Conservation (phyloP, 2,888 invertebrate species). For the Lissonota sp. region DNA sequence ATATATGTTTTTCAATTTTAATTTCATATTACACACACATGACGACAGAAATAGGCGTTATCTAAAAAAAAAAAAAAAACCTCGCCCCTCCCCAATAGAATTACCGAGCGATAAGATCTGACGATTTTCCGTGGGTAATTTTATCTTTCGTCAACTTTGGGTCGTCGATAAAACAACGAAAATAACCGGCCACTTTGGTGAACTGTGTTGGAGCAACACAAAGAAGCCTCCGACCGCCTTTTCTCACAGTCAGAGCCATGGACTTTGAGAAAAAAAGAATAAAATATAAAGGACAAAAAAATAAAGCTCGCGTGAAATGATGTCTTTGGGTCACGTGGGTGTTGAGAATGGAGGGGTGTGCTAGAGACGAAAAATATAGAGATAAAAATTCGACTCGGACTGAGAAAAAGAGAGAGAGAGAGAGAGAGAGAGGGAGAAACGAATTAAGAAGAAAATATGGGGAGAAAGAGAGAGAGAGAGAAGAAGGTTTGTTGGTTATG, state of each 20-base stretch:
- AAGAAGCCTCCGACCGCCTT: slow-evolving; percentile 19
- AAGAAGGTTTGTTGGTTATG: slow-evolving; percentile 33
- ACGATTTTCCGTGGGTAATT: not conserved
- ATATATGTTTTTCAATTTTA: not conserved
- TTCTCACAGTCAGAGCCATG: slow-evolving; percentile 41
- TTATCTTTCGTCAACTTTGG: not conserved
- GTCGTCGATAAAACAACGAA: slow-evolving; percentile 30
- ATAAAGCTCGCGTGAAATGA: slow-evolving; percentile 34
- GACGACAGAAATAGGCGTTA: not conserved
- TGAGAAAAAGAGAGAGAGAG: slow-evolving; percentile 27
- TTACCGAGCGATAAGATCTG: not conserved
- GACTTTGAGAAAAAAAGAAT: slow-evolving; percentile 32
- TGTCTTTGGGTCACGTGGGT: slow-evolving; percentile 63
- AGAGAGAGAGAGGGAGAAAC: slow-evolving; percentile 50
- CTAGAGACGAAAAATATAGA: slow-evolving; percentile 40
- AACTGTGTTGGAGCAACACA: slow-evolving; percentile 20
- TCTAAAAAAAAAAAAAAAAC: slow-evolving; percentile 1
- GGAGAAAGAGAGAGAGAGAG: slow-evolving; percentile 12
- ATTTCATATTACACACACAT: not conserved
- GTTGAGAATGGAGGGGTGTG: slow-evolving; percentile 43
- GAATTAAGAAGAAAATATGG: slow-evolving; percentile 45
- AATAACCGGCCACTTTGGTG: slow-evolving; percentile 35
- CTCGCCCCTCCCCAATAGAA: not conserved
- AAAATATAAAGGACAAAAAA: slow-evolving; percentile 5
- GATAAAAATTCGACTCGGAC: slow-evolving; percentile 43